A percentile compares a stretch with the other conserved stretches of the same genome.
Evolutionary conservation across 2,888 invertebrate species (phyloP).

Genomic region (Notocelia uddmanniana): DNA sequence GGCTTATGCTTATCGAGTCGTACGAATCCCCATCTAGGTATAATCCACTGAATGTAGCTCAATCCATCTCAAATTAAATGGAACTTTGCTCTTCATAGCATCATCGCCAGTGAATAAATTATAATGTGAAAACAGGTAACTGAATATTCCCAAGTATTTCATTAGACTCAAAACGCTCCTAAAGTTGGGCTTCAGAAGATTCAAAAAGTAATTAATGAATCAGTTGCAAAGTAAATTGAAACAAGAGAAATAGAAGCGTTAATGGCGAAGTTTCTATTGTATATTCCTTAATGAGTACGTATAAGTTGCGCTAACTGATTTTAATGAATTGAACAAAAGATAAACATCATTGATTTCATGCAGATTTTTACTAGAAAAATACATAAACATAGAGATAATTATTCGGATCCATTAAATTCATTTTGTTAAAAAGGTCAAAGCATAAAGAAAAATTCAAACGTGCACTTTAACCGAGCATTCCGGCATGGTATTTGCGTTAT

Average conservation of each 20-base stretch:
- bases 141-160: slow-evolving; percentile 38
- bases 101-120: slow-evolving; percentile 40
- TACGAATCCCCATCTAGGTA: slow-evolving; percentile 32
- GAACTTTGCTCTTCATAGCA: slow-evolving; percentile 32
- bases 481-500: too few species aligned
- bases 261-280: slow-evolving; percentile 47
- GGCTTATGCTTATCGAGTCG: slow-evolving; percentile 46
- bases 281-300: slow-evolving; percentile 19
- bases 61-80: slow-evolving; percentile 36
- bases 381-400: too few species aligned
- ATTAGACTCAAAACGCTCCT: slow-evolving; percentile 42
- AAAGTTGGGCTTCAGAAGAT: slow-evolving; percentile 43
- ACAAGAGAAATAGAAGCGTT: slow-evolving; percentile 37
- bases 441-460: too few species aligned
- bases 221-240: slow-evolving; percentile 43
- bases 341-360: too few species aligned
- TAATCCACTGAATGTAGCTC: slow-evolving; percentile 39
- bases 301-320: slow-evolving; percentile 29
- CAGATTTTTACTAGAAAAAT: too few species aligned
- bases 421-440: too few species aligned
- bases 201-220: slow-evolving; percentile 46
- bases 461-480: too few species aligned
- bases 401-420: too few species aligned
- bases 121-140: slow-evolving; percentile 36
- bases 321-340: not conserved